These are phyloP conservation scores for Caradrina clavipalpis DNA, from an alignment of 2,888 invertebrate genomes.

Conservation along the genomic window DNA sequence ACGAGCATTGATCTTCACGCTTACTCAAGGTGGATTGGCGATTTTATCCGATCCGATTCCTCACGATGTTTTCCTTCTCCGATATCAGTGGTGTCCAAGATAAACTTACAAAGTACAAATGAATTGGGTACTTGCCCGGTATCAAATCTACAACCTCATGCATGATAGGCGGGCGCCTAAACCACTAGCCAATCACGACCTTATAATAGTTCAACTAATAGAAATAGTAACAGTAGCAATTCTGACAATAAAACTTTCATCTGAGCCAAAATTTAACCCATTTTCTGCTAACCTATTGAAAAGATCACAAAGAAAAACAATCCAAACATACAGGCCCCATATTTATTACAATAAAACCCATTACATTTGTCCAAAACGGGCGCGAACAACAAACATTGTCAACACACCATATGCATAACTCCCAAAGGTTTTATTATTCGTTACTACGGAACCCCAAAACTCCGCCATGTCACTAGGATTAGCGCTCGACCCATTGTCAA, in stretches of 20 bases:
- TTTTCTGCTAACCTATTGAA: constrained; percentile 24
- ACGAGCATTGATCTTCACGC: too few relatives aligned
- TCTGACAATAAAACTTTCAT: background rate
- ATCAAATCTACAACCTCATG: too few relatives aligned
- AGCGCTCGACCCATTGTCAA: constrained; percentile 84
- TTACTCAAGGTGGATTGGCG: too few relatives aligned
- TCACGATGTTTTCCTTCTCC: too few relatives aligned
- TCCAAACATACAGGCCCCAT: constrained; percentile 32
- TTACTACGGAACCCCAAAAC: constrained; percentile 76
- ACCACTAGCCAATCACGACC: too few relatives aligned
- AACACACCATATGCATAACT: constrained; percentile 51
- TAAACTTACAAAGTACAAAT: too few relatives aligned
- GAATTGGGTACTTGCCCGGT: too few relatives aligned
- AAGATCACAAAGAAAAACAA: constrained; percentile 34
- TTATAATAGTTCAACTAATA: too few relatives aligned
- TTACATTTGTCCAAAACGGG: constrained; percentile 41
- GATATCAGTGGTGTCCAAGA: too few relatives aligned
- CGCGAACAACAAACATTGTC: constrained; percentile 31
- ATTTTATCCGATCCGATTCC: too few relatives aligned
- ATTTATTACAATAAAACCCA: constrained; percentile 58
- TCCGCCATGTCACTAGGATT: constrained; percentile 88
- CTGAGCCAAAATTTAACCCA: constrained; percentile 8
- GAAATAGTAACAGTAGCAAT: background rate
- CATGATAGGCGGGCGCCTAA: too few relatives aligned
- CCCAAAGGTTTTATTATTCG: constrained; percentile 37